Base-by-base conservation (phyloP, 1,140 invertebrate genomes). In the Colletes gigas region DNA sequence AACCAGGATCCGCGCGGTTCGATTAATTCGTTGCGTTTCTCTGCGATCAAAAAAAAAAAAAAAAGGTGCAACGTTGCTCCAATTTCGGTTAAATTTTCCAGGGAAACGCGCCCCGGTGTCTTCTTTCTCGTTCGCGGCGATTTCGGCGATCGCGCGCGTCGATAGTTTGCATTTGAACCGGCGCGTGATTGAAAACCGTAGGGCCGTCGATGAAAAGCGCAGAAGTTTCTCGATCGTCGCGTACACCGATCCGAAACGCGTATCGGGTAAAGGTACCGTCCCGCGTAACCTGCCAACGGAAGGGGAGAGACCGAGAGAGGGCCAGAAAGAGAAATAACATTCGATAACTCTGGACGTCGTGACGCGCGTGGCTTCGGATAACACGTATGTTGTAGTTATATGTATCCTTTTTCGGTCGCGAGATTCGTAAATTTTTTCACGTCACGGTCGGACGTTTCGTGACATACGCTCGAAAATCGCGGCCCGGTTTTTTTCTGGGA, bases 161-260 rank as follows among this genome's bases (percentile, higher is more conserved):
- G 66, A 67, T 83, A 65, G 81, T 84, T 65, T 81, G 82, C 78
- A 81, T 67, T 82, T 54, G 69, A 77, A 77, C n/a, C 17, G 63
- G 9, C 44, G 9, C 44, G 39, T 44, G 76, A 78, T 85, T 73
- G 72, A 68, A 84, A 85, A 81, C 50, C 63, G 12, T 21, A 14
- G 52, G 30, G 12, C 41, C 73, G 69, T 78, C 74, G 52, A 82
- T 75, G 72, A 84, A 84, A 82, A 66, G 30, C 62, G 62, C 68
- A 19, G 17, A 70, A 84, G 69, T 84, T 85, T 82, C 62, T 70
- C 80, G 65, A 76, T 76, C 63, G 55, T 39, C 12, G 5, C 1
- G 4, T 30, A 41, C 21, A 68, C 63, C 41, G 65, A 54, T 77
- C 52, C 55, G 17, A 57, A 68, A 75, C 55, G 21, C 12, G 67